Evolutionary conservation across 2,113 vertebrate species (phyloP), one percentile per base, ranked within the genome.

Genomic region (Chionodraco myersi): DNA sequence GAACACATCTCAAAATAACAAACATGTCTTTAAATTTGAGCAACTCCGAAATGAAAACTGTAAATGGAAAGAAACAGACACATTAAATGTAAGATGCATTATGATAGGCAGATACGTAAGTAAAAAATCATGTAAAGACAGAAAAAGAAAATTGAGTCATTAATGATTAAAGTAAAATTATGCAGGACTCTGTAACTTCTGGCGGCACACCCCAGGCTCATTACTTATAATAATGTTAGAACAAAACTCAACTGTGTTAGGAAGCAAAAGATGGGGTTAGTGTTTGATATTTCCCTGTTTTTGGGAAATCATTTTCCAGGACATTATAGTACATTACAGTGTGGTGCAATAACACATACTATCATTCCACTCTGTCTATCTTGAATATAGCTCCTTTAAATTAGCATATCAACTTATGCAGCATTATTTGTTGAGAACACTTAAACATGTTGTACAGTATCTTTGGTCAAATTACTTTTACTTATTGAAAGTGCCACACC

Each of bases 401-500:
- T 73, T 52, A 34, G 69, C 12, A 77, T 64, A 51, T 34, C 60
- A 45, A 47, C 1, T 70, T 53, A 54, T 67, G 45, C 41, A 48
- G 56, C 53, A 74, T 16, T 45, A 70, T 73, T 44, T 44, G 4
- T 48, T 57, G 9, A 51, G 64, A 78, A 84, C 30, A 75, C 51
- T 68, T 41, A 49, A 14, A 82, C 61, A 72, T 67, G 58, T 84
- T 63, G 71, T 64, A 21, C 21, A 21, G 21, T 21, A 85, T 90
- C 72, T 80, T 85, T 89, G 84, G 83, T 88, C 57, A 73, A 66
- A 75, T 41, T 41, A 58, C 36, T 68, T 59, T 76, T 41, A n/a
- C 66, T 60, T n/a, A 11, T 77, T 4, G 53, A 51, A 75, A 26
- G 13, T 67, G 47, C 71, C 47, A 53, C 41, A 81, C 16, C 10